Conservation (phyloP, 2,797 vertebrate genomes). For the Myotis vivesi region DNA sequence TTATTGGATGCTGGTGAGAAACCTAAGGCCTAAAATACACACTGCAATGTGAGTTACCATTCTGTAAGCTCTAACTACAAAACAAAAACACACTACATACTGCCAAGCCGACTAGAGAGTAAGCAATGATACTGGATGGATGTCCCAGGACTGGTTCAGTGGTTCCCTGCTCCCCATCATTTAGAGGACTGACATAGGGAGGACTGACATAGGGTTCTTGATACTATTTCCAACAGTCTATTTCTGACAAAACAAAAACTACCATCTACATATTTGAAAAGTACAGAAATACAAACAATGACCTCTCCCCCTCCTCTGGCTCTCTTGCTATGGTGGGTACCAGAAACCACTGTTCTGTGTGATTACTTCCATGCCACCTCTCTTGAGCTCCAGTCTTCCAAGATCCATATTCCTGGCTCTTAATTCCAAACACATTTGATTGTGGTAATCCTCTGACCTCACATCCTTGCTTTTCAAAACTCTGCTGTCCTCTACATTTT, state of each 20-base stretch:
- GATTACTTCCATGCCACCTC: not conserved
- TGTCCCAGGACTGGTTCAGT: not conserved
- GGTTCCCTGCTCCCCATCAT: not conserved
- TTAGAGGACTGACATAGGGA: not conserved
- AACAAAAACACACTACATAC: not conserved
- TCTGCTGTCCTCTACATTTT: not conserved
- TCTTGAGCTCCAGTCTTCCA: not conserved
- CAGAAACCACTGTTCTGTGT: not conserved
- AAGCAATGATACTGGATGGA: not conserved
- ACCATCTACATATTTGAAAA: not conserved
- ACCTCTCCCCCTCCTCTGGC: not conserved
- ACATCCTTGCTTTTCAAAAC: not conserved
- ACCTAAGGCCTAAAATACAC: not conserved
- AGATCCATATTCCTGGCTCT: not conserved
- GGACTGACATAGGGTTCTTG: not conserved
- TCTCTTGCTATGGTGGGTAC: not conserved
- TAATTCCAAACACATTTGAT: constrained; percentile 6
- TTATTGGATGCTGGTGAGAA: not conserved
- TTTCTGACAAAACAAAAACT: not conserved
- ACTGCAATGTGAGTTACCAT: not conserved
- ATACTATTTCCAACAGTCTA: not conserved
- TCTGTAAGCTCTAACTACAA: not conserved
- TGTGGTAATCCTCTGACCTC: not conserved
- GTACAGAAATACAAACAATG: not conserved
- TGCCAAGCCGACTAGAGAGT: not conserved